phyloP scores from a whole-genome alignment of 2,797 vertebrate genomes.

The Salmo trutta region DNA sequence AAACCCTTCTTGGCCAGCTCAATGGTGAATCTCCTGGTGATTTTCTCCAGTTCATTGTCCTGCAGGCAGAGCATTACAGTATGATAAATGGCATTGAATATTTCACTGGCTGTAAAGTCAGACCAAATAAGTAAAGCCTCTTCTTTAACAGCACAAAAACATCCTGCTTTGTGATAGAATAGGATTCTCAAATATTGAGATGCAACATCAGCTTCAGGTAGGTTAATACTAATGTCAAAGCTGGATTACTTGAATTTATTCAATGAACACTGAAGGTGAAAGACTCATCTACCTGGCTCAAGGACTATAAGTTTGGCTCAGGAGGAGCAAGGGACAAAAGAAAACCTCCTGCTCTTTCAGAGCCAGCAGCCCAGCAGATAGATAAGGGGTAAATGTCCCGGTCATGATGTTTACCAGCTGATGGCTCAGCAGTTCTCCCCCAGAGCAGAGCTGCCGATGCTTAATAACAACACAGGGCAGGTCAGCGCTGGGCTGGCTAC shows the following conservation, averaged over 20 bases:
- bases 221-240: not conserved
- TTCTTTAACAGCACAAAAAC: not conserved
- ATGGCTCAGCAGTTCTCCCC: constrained; percentile 43
- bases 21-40: constrained; percentile 94
- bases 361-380: not conserved
- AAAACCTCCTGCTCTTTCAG: not conserved
- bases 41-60: constrained; percentile 96
- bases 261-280: not conserved
- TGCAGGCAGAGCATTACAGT: constrained; percentile 47
- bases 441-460: constrained; percentile 16
- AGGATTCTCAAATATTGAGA: not conserved
- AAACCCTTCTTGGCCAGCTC: constrained; percentile 94
- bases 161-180: not conserved
- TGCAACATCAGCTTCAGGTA: not conserved
- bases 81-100: not conserved
- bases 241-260: too few relatives aligned
- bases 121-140: not conserved
- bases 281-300: not conserved
- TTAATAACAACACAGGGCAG: constrained; percentile 14
- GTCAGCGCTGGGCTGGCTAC: not conserved
- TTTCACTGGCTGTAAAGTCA: not conserved
- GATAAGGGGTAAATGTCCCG: not conserved
- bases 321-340: not conserved
- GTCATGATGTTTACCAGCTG: constrained; percentile 23
- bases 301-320: too few relatives aligned